Evolutionary conservation across 92 coral and sea anemone species (phyloP), one percentile per base, ranked within the genome.

Genomic region (Scolanthus callimorphus): DNA sequence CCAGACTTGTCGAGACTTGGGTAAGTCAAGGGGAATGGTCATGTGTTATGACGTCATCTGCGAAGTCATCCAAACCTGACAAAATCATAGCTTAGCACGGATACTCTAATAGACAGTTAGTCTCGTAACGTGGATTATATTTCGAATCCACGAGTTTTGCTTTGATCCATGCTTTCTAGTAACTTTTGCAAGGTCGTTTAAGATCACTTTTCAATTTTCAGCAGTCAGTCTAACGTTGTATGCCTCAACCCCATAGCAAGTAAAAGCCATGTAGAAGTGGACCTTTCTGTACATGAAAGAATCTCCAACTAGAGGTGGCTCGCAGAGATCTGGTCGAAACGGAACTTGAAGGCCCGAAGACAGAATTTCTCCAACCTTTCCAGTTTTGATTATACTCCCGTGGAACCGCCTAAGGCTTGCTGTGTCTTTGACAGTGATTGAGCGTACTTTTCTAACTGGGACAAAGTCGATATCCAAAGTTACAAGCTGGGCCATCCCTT

Each of bases 401-500:
- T 77, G 62, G 0, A 77, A 64, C 15, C 51, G 58, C 4, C 84
- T 80, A 13, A 77, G 61, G n/a, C 43, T 50, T 4, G 15, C 56
- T 0, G 51, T 28, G 51, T 67, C 25, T 11, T 15, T 51, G 6
- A 9, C 25, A 31, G 63, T 50, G 10, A 81, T 29, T 6, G 30
- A 67, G 17, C 88, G 88, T 11, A 67, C 49, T 55, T 45, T 73
- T 41, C 81, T 44, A 22, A 74, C 73, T 13, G 53, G 20, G 4
- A 51, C 62, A 34, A 51, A 37, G 25, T 49, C 45, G 17, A 55
- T 69, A 0, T 65, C 80, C 3, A 57, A 22, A n/a, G 17, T 23
- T 25, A 82, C 83, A 34, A 83, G 69, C 65, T 71, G 76, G 26
- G 59, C 71, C 84, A 83, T 83, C 3, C 90, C 90, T 61, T 41